Evolutionary conservation across 1,140 invertebrate species (phyloP).

Genomic region (Ganaspis sp.): DNA sequence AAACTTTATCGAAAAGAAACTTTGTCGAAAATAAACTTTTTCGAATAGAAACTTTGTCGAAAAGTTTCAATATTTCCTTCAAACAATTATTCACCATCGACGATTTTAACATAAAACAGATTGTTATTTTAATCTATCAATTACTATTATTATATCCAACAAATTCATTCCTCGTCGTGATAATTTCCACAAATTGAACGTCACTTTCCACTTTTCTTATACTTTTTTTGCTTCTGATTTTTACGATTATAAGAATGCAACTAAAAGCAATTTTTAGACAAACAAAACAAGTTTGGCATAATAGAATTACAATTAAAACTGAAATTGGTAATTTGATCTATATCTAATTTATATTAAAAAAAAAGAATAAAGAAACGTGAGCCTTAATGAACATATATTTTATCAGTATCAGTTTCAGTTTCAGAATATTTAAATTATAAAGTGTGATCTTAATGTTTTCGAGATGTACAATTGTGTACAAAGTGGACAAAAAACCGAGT

Average conservation of each 20-base stretch:
- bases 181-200: neutral
- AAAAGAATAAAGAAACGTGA: neutral
- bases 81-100: neutral
- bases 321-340: conserved; percentile 37
- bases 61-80: too few relatives aligned
- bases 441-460: conserved; percentile 21
- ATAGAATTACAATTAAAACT: neutral
- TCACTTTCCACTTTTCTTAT: neutral
- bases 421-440: conserved; percentile 7
- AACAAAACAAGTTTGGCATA: too few relatives aligned
- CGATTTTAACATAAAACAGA: neutral
- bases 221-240: conserved; percentile 17
- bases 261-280: too few relatives aligned
- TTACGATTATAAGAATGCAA: neutral
- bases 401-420: neutral
- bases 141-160: neutral
- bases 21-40: too few relatives aligned
- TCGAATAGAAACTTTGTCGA: too few relatives aligned
- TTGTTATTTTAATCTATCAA: neutral
- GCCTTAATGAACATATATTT: neutral
- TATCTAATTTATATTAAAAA: conserved; percentile 27
- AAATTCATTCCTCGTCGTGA: conserved; percentile 19
- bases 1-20: conserved; percentile 30
- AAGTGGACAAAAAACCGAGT: conserved; percentile 22
- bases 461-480: conserved; percentile 25